Evolutionary conservation across 1,140 invertebrate species (phyloP).

Genomic region (Nasonia longicornis): DNA sequence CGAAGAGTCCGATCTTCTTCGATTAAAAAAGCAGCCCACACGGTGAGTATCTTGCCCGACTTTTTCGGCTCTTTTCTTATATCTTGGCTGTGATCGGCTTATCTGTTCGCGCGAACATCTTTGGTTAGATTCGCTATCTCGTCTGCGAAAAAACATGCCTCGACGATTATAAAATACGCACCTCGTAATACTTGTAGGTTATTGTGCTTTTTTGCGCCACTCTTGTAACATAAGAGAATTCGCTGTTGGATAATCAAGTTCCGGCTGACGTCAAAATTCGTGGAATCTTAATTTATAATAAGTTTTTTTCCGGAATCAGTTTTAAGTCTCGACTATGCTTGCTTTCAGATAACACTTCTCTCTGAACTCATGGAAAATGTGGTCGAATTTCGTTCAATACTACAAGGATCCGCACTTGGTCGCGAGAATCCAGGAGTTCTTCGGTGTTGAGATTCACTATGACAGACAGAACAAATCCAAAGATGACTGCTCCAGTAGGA

Average conservation of each 20-base stretch:
- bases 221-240: no score
- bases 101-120: not conserved
- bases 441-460: slow-evolving; percentile 73
- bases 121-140: slow-evolving; percentile 1
- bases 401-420: slow-evolving; percentile 79
- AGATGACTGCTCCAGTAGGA: not conserved
- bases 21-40: not conserved
- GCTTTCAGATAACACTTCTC: slow-evolving; percentile 21
- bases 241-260: no score
- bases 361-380: slow-evolving; percentile 54
- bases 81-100: not conserved
- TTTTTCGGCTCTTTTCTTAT: not conserved
- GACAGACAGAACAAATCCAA: slow-evolving; percentile 40
- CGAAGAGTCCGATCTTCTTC: not conserved
- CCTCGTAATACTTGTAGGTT: not conserved
- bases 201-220: no score
- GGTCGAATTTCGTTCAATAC: slow-evolving; percentile 69
- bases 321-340: not conserved
- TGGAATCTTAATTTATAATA: no score
- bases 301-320: no score
- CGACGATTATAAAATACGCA: not conserved
- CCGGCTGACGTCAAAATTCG: no score
- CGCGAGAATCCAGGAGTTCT: slow-evolving; percentile 78
- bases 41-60: not conserved
- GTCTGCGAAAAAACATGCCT: not conserved